These are phyloP conservation scores for Phalacrocorax aristotelis DNA, from an alignment of 2,113 vertebrate species.

Conservation along the genomic window DNA sequence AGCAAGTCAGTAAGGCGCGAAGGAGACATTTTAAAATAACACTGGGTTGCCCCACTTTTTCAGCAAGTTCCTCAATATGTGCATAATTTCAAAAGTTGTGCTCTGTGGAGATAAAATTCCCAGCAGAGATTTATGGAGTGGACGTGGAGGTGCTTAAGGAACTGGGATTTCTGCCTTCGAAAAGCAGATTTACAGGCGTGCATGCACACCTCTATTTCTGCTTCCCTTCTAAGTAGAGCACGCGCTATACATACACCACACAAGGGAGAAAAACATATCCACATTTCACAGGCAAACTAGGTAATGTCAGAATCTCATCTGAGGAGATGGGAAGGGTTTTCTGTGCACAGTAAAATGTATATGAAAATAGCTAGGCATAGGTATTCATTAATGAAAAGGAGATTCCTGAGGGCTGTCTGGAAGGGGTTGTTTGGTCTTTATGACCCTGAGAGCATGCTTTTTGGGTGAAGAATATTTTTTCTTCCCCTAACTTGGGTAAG, in stretches of 20 bases:
- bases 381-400: background rate
- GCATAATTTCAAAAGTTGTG: background rate
- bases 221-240: background rate
- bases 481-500: background rate
- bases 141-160: background rate
- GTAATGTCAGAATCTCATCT: background rate
- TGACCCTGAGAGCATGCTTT: background rate
- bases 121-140: background rate
- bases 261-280: background rate
- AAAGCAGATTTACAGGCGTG: background rate
- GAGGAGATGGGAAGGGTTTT: background rate
- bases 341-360: background rate
- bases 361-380: background rate
- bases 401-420: background rate
- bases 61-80: background rate
- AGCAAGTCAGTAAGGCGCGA: background rate
- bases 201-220: background rate
- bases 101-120: background rate
- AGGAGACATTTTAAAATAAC: background rate
- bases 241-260: rapidly evolving
- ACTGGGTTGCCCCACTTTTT: background rate
- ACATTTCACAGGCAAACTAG: background rate
- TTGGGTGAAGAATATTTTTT: rapidly evolving
- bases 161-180: background rate
- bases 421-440: background rate